Evolutionary conservation across 2,797 vertebrate genomes (phyloP).

Genomic region (Gadopsis marmoratus): DNA sequence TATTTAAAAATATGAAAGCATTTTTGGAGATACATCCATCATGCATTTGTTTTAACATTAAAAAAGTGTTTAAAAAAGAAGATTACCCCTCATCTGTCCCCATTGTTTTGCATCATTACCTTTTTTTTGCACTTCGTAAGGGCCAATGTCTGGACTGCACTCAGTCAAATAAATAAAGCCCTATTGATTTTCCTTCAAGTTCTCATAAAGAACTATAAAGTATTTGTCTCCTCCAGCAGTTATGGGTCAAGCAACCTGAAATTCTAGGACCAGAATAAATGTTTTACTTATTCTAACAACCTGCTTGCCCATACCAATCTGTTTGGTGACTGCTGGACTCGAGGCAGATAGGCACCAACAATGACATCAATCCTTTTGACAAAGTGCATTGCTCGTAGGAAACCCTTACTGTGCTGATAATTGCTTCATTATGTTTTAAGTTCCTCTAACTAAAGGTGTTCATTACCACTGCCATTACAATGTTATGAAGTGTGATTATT

Average conservation of each 20-base stretch:
- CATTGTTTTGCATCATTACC: conserved; percentile 23
- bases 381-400: conserved; percentile 16
- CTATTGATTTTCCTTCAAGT: conserved; percentile 63
- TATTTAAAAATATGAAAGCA: neutral
- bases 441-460: conserved; percentile 23
- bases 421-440: conserved; percentile 19
- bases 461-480: conserved; percentile 10
- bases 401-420: conserved; percentile 11
- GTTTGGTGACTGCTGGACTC: conserved; percentile 20
- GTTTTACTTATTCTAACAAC: conserved; percentile 46
- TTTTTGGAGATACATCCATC: neutral
- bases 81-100: neutral
- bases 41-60: neutral
- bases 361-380: conserved; percentile 24
- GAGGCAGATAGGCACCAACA: neutral
- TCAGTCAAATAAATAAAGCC: conserved; percentile 35
- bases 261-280: conserved; percentile 27
- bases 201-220: conserved; percentile 46
- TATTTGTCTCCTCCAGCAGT: conserved; percentile 48
- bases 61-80: neutral
- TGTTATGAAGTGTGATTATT: conserved; percentile 32
- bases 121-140: conserved; percentile 10
- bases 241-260: conserved; percentile 46
- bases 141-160: conserved; percentile 27
- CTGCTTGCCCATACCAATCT: conserved; percentile 8